Evolutionary conservation across 2,113 vertebrate genomes (phyloP).

Genomic region (Clarias macrocephalus): DNA sequence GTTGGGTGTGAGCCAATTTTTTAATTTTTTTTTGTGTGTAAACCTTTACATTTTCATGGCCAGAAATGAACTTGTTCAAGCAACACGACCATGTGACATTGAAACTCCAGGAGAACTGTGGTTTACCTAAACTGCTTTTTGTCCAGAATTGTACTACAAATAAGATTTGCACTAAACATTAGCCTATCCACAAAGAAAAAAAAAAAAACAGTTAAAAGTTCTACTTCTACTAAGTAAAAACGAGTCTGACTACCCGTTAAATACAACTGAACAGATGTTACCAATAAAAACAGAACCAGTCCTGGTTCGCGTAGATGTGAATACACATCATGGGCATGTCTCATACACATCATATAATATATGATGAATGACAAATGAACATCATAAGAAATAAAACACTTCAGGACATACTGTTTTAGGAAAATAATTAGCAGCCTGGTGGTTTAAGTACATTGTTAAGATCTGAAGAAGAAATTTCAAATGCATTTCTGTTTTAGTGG

Average conservation of each 20-base stretch:
- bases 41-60: not conserved
- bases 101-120: not conserved
- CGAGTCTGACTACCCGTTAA: not conserved
- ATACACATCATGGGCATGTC: not conserved
- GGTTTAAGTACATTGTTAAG: not conserved
- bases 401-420: not conserved
- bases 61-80: not conserved
- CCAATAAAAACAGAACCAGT: not conserved
- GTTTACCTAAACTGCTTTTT: not conserved
- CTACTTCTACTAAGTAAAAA: not conserved
- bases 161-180: too few relatives aligned
- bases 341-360: too few relatives aligned
- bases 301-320: not conserved
- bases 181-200: not conserved
- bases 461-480: too few relatives aligned
- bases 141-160: not conserved
- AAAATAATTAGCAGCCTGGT: not conserved
- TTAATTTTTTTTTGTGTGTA: not conserved
- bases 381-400: not conserved
- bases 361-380: not conserved
- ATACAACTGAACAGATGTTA: not conserved
- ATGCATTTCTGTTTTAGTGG: too few relatives aligned
- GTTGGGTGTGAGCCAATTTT: constrained; percentile 14
- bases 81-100: not conserved
- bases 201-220: not conserved